These are phyloP conservation scores for Thinocorus orbignyianus DNA, from an alignment of 2,113 vertebrate species.

Conservation along the genomic window DNA sequence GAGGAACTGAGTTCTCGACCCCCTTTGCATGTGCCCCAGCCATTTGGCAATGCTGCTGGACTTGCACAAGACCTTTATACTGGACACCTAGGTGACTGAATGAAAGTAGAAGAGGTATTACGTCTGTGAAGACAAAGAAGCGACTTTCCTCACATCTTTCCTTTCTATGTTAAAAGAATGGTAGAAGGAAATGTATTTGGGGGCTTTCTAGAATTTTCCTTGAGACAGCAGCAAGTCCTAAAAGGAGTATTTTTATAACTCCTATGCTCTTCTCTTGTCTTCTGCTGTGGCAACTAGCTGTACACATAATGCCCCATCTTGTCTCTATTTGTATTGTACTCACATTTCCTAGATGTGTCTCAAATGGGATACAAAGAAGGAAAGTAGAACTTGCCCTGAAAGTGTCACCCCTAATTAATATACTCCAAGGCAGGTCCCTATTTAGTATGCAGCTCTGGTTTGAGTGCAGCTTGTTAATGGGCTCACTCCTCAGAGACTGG, in stretches of 20 bases:
- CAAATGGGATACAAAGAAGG: conserved; percentile 57
- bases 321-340: conserved; percentile 56
- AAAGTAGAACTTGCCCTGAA: conserved; percentile 74
- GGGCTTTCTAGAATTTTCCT: neutral
- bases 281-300: neutral
- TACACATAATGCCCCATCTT: neutral
- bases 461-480: conserved; percentile 72
- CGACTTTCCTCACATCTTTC: neutral
- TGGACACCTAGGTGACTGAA: neutral
- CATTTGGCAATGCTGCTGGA: neutral
- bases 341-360: conserved; percentile 25
- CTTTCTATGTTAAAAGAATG: neutral
- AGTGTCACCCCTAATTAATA: conserved; percentile 82
- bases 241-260: neutral
- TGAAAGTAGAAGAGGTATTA: neutral
- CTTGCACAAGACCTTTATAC: neutral
- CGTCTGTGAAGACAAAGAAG: neutral
- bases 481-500: conserved; percentile 56
- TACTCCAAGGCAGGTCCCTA: conserved; percentile 69
- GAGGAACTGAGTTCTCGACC: neutral
- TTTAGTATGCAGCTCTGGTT: conserved; percentile 74
- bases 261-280: neutral
- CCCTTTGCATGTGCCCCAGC: neutral
- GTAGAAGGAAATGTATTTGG: neutral
- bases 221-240: neutral